Evolutionary conservation across 2,888 invertebrate species (phyloP), one percentile per base, ranked within the genome.

Genomic region (Iselma pallidipennis): DNA sequence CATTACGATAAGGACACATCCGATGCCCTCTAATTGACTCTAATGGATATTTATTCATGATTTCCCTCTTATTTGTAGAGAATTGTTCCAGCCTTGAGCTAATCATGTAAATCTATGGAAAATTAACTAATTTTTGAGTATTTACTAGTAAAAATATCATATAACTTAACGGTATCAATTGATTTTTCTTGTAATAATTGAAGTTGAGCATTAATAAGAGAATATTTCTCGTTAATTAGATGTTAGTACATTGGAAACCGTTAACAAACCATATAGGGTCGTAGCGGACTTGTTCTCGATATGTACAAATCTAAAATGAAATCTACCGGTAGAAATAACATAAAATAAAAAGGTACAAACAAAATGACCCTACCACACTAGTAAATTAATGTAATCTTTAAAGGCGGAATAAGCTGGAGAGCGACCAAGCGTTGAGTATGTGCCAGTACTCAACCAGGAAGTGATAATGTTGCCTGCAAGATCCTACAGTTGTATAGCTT

Each of bases 41-140:
- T 67, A 65, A 67, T 65, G 62, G 64, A 67, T 65, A 63, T 67
- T 67, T 67, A 67, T 65, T 61, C 65, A 67, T 63, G 63, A 67
- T 67, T 65, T 67, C 67, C 67, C 65, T 65, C 61, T 57, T n/a
- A n/a, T 63, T 53, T 37, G 26, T 48, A 54, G 26, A 56, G 61
- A n/a, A n/a, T n/a, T 55, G 50, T 45, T 29, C 10, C 55, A 62
- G 42, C 67, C 65, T 65, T 65, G 65, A 67, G 63, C 65, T 49
- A 49, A 59, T 65, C 65, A 65, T 58, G 65, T 63, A 26, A 66
- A 62, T n/a, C n/a, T n/a, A n/a, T n/a, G n/a, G 1, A 6, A 37
- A 37, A 37, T 29, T 12, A n/a, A n/a, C 29, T 12, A 26, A 29
- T 29, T 29, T 29, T 29, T 12, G 12, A 29, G 2, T 5, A 5